Base-by-base conservation (phyloP, 2,797 vertebrate species). In the Lerista edwardsae region DNA sequence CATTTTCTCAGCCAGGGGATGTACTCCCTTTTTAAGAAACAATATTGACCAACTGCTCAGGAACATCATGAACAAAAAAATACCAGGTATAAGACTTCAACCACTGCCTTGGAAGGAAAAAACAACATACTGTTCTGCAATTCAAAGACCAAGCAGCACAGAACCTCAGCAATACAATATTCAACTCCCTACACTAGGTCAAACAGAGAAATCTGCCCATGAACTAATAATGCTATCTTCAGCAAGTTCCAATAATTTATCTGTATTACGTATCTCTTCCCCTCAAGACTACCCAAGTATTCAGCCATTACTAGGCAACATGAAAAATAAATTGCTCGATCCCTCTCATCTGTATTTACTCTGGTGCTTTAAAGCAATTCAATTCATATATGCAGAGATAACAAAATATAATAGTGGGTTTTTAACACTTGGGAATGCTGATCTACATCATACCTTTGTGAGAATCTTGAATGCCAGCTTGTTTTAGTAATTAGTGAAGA, bases 251-350 rank as follows among this genome's bases (percentile, higher is more conserved):
- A 85, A 73, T 41, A 86, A 93, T 90, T 55, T 76, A 44, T 69
- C 39, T 57, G 41, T 23, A 74, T 86, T 36, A 73, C 23, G 29
- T 31, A 82, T n/a, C 61, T 61, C n/a, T 31, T 34, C 80, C 69
- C 71, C 29, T 1, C 78, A 61, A 1, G 65, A 89, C 90, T 75
- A 80, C 59, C 71, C 62, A 21, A 67, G 57, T 71, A 59, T 0
- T 75, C 84, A 83, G 44, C 71, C 44, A 92, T 92, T 89, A 86
- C 92, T 75, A 93, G 88, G 91, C 87, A 94, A 94, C 92, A 79
- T 62, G 82, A 89, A 90, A 91, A 89, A 84, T 88, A 89, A 91
- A 92, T 57, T 76, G 78, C 81, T 80, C 80, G 73, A 84, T 85
- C 80, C 87, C 68, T 87, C 89, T 90, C 88, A 86, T 72, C 65